phyloP scores from a whole-genome alignment of 2,888 invertebrate genomes.

The Agonum fuliginosum region DNA sequence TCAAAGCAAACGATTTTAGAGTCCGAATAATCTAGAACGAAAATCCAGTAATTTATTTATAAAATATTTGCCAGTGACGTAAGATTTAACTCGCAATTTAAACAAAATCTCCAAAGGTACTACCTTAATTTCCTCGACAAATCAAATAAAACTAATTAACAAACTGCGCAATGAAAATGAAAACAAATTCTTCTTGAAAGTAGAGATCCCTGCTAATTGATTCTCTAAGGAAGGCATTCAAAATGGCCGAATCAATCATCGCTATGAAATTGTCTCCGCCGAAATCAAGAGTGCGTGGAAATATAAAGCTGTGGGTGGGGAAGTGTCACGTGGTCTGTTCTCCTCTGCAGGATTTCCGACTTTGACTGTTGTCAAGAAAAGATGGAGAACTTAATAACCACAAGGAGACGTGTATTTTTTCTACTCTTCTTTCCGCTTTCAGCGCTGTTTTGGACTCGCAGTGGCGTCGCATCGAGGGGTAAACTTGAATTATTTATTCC shows the following conservation, averaged over 20 bases:
- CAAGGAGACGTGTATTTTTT: constrained; percentile 35
- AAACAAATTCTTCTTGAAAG: constrained; percentile 32
- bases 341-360: background rate
- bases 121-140: constrained; percentile 20
- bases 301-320: background rate
- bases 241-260: constrained; percentile 27
- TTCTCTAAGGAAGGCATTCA: background rate
- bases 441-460: constrained; percentile 34
- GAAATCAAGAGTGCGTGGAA: constrained; percentile 10
- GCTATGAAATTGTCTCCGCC: constrained; percentile 29
- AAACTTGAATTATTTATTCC: constrained; percentile 23
- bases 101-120: constrained; percentile 22
- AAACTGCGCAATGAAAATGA: constrained; percentile 29
- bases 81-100: constrained; percentile 19
- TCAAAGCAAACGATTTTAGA: background rate
- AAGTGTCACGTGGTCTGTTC: background rate
- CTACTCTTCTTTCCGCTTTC: constrained; percentile 16
- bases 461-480: constrained; percentile 33
- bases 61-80: constrained; percentile 6
- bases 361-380: constrained; percentile 38
- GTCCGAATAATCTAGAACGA: background rate
- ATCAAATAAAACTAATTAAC: constrained; percentile 39
- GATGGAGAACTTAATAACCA: constrained; percentile 41
- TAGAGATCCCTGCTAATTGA: constrained; percentile 2
- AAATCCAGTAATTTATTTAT: constrained; percentile 18